Evolutionary conservation across 2,113 vertebrate genomes (phyloP), one percentile per base, ranked within the genome.

Genomic region (Channa argus): DNA sequence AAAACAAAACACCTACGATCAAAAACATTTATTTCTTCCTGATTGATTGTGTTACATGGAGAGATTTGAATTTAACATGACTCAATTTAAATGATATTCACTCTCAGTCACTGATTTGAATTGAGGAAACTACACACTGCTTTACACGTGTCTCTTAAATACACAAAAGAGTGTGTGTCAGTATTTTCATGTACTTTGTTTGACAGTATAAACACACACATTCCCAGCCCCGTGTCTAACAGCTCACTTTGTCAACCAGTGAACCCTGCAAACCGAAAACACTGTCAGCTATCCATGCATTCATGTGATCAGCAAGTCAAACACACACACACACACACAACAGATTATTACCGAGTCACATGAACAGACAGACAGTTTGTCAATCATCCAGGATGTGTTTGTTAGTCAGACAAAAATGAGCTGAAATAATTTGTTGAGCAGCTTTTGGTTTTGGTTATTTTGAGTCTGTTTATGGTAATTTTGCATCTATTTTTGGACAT

Each of bases 201-300:
- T 58, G 50, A 65, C 38, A 51, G 45, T 34, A n/a, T 39, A 59
- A 53, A 70, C 12, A 80, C 51, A 64, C 6, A 59, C 45, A 41
- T 37, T 12, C 51, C 53, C 14, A 39, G 1, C 10, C 0, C 5
- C 34, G 13, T 13, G 39, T 49, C 47, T 54, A 75, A 74, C 73
- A 63, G 62, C 61, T 71, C 74, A 69, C 39, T 65, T 53, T 63
- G 56, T 68, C 53, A 14, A 7, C 34, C 67, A 52, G 53, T 61
- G 60, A 68, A 46, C 54, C 72, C 43, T 62, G 47, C 8, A 71
- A 63, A 43, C 36, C 62, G 41, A 14, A 55, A 49, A 46, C 50
- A 24, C 59, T 24, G 52, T 44, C 8, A 44, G 38, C 5, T 7
- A 5, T 7, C 8, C 55, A 72, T 15, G 38, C 45, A 51, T 51